These are phyloP conservation scores for Imbricaverruca yamaguchii DNA, from an alignment of 2,888 invertebrate genomes.

Conservation along the genomic window DNA sequence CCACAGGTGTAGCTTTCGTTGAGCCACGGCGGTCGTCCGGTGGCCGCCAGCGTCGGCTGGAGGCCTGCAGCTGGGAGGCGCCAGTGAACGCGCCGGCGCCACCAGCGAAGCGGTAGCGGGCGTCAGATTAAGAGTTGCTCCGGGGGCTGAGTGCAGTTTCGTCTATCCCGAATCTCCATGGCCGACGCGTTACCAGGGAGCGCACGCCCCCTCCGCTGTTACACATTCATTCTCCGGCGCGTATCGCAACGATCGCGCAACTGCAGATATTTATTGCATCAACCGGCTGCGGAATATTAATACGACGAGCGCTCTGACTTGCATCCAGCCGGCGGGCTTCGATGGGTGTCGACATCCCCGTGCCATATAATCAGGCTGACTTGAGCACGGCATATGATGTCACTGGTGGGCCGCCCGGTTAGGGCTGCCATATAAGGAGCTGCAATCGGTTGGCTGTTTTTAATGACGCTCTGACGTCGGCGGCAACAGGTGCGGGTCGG, in stretches of 20 bases:
- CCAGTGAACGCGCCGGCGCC: neutral
- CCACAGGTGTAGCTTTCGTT: neutral
- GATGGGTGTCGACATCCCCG: neutral
- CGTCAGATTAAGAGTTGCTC: conserved; percentile 2
- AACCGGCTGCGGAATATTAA: neutral
- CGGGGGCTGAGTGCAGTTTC: neutral
- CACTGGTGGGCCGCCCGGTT: neutral
- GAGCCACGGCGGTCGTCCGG: neutral
- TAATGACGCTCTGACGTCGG: conserved; percentile 16
- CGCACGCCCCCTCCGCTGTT: neutral
- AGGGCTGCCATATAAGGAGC: conserved; percentile 1
- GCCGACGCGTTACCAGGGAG: neutral
- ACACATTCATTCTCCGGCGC: neutral
- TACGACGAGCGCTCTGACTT: neutral
- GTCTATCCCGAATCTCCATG: conserved; percentile 10
- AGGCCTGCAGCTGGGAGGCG: neutral
- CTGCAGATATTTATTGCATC: conserved; percentile 10
- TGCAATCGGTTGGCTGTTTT: neutral
- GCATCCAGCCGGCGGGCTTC: neutral
- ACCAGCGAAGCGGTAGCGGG: neutral
- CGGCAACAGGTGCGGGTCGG: neutral
- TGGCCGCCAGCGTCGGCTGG: neutral
- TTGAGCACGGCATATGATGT: conserved; percentile 19
- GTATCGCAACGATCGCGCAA: neutral
- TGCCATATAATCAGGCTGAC: conserved; percentile 9